Percentiles rank a stretch among this genome's conserved stretches.
Conservation (phyloP, 2,888 invertebrate genomes). For the Pterobdella sp. region DNA sequence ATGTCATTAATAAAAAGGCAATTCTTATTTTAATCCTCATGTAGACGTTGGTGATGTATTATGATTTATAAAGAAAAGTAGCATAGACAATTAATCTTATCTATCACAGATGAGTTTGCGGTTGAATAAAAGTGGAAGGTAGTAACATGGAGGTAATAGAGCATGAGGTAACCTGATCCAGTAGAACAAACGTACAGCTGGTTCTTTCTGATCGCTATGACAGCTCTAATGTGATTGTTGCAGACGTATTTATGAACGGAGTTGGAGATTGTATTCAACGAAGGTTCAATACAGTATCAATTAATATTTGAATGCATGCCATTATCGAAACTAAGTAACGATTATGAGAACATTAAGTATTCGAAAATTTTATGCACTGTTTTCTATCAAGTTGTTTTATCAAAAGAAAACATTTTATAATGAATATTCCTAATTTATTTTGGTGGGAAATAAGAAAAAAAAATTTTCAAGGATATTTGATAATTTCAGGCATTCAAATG, state of each 20-base stretch:
- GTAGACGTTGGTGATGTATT: background rate
- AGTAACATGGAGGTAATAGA: conserved; percentile 31
- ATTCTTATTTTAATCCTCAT: background rate
- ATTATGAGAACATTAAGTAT: too few relatives aligned
- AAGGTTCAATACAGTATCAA: too few relatives aligned
- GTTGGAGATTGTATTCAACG: background rate
- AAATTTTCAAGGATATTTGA: too few relatives aligned
- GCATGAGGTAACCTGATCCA: conserved; percentile 24
- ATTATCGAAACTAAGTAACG: too few relatives aligned
- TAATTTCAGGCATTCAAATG: too few relatives aligned
- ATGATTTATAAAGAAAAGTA: conserved; percentile 11
- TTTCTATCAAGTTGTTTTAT: too few relatives aligned
- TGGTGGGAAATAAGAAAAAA: too few relatives aligned
- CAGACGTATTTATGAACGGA: conserved; percentile 38
- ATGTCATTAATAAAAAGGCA: conserved; percentile 14
- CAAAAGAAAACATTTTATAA: too few relatives aligned
- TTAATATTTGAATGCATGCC: too few relatives aligned
- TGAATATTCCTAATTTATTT: too few relatives aligned
- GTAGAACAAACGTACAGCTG: conserved; percentile 30
- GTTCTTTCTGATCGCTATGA: background rate
- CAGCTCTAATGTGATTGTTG: conserved; percentile 31
- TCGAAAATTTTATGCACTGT: too few relatives aligned
- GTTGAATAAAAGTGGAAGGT: too few relatives aligned
- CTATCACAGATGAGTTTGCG: background rate
- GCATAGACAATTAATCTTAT: conserved; percentile 12